These are phyloP conservation scores for Connochaetes taurinus DNA, from an alignment of 2,113 vertebrate species.

Conservation along the genomic window DNA sequence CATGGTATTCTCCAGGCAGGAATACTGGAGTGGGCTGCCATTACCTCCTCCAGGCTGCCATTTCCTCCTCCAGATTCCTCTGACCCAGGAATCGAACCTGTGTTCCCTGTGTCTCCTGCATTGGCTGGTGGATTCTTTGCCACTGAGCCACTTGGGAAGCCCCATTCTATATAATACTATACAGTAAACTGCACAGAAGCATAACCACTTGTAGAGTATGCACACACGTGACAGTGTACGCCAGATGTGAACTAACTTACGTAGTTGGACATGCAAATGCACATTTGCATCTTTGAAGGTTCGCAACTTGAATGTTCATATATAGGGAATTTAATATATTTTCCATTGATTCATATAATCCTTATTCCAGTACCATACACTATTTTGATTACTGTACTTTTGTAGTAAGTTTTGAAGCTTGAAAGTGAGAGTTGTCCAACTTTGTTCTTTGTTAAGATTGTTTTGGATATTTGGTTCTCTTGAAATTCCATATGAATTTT, in stretches of 20 bases:
- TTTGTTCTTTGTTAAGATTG: neutral
- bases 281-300: neutral
- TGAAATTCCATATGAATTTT: neutral
- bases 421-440: neutral
- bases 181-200: neutral
- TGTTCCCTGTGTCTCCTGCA: neutral
- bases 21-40: neutral
- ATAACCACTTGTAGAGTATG: neutral
- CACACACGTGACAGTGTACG: neutral
- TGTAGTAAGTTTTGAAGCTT: neutral
- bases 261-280: neutral
- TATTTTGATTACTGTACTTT: neutral
- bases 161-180: neutral
- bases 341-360: neutral
- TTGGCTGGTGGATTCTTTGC: neutral
- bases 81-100: neutral
- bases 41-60: neutral
- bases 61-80: neutral
- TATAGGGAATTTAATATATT: neutral
- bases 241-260: neutral
- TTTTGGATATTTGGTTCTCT: neutral
- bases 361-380: neutral
- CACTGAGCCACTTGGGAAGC: neutral
- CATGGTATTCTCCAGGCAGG: neutral
- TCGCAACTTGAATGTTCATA: neutral